Conservation (phyloP, 2,113 vertebrate species). For the Rhea americana region DNA sequence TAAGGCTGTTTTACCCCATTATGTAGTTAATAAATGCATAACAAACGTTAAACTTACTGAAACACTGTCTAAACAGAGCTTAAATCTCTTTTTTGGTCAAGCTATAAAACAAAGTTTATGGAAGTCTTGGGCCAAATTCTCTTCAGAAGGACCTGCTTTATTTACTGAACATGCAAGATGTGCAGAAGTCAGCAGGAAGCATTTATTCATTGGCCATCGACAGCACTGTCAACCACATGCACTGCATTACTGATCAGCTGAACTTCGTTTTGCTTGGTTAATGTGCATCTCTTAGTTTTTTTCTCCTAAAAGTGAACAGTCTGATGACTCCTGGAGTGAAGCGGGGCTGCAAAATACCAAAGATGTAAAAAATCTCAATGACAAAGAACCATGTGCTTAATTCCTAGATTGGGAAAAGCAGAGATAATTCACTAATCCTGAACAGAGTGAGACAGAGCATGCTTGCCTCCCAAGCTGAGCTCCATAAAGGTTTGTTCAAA, state of each 20-base stretch:
- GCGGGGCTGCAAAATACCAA: slow-evolving; percentile 55
- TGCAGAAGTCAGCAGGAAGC: slow-evolving; percentile 84
- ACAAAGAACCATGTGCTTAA: slow-evolving; percentile 89
- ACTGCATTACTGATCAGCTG: slow-evolving; percentile 79
- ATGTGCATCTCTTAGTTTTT: slow-evolving; percentile 75
- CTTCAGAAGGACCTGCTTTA: slow-evolving; percentile 48
- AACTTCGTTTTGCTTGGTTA: slow-evolving; percentile 39
- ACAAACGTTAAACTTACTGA: not conserved
- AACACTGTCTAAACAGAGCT: not conserved
- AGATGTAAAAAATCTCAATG: slow-evolving; percentile 79
- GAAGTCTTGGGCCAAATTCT: slow-evolving; percentile 4
- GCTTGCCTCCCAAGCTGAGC: slow-evolving; percentile 83
- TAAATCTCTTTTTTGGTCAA: not conserved
- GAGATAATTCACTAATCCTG: slow-evolving; percentile 92
- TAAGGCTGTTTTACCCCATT: not conserved
- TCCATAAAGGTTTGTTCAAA: slow-evolving; percentile 87
- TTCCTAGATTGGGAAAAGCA: slow-evolving; percentile 80
- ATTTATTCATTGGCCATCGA: slow-evolving; percentile 84
- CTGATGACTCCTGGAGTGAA: slow-evolving; percentile 75
- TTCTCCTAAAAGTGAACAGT: slow-evolving; percentile 78
- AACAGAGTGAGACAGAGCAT: slow-evolving; percentile 78
- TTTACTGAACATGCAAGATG: slow-evolving; percentile 55
- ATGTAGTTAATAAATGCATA: not conserved
- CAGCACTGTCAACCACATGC: slow-evolving; percentile 74
- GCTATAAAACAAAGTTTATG: not conserved